Conservation (phyloP, 2,797 vertebrate genomes). For the Macropodus opercularis region DNA sequence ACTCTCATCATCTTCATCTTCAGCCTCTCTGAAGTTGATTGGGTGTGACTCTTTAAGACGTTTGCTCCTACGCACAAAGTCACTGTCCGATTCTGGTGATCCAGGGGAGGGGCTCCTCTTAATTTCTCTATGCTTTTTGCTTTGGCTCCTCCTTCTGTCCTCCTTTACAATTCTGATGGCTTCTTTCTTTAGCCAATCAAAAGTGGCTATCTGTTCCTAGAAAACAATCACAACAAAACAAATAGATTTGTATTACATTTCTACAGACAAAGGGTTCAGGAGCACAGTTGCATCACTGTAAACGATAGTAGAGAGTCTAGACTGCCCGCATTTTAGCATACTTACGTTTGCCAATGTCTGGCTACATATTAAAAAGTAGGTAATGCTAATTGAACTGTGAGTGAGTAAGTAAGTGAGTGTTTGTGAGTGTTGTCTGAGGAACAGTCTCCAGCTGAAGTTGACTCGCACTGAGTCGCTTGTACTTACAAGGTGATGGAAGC, state of each 20-base stretch:
- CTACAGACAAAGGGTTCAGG: too few species aligned
- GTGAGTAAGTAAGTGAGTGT: neutral
- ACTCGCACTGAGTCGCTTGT: too few species aligned
- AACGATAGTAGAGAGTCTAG: too few species aligned
- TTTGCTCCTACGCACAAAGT: slow-evolving; percentile 63
- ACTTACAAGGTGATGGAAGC: slow-evolving; percentile 64
- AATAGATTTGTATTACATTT: neutral
- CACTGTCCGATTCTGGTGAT: slow-evolving; percentile 52
- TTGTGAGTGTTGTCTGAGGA: slow-evolving; percentile 75
- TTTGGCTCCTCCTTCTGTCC: slow-evolving; percentile 28
- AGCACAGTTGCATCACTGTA: too few species aligned
- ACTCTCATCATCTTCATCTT: slow-evolving; percentile 40
- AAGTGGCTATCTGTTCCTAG: slow-evolving; percentile 71
- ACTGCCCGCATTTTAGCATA: too few species aligned
- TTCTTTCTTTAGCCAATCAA: slow-evolving; percentile 78
- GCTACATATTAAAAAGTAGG: too few species aligned
- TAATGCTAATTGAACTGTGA: too few species aligned
- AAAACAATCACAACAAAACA: slow-evolving; percentile 13
- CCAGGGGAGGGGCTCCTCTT: slow-evolving; percentile 67
- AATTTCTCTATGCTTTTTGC: slow-evolving; percentile 11
- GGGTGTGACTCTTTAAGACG: slow-evolving; percentile 60
- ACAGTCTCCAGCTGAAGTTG: slow-evolving; percentile 63
- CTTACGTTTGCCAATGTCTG: too few species aligned
- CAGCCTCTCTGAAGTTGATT: slow-evolving; percentile 50
- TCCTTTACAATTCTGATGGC: slow-evolving; percentile 72